Conservation (phyloP, 2,888 invertebrate species). For the Capitulum mitella region DNA sequence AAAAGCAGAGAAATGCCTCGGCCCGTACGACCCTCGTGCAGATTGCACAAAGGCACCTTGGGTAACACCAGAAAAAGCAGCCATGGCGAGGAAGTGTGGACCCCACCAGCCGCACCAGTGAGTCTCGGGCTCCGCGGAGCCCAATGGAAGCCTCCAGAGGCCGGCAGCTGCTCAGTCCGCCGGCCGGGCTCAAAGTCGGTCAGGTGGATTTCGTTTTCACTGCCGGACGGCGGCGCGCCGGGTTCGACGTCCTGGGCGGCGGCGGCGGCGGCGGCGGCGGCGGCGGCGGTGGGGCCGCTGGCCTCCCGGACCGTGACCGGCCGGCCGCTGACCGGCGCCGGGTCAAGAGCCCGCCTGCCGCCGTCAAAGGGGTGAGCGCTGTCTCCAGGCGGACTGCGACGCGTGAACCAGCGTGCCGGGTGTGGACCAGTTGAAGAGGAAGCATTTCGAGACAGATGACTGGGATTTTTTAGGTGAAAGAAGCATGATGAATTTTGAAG, state of each 20-base stretch:
- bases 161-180: neutral
- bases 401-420: too few relatives aligned
- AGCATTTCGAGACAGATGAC: too few relatives aligned
- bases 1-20: neutral
- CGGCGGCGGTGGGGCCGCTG: neutral
- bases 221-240: neutral
- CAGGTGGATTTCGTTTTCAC: conserved; percentile 17
- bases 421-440: too few relatives aligned
- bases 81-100: too few relatives aligned
- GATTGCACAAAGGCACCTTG: too few relatives aligned
- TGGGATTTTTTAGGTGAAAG: too few relatives aligned
- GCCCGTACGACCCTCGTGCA: neutral
- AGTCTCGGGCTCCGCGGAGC: too few relatives aligned
- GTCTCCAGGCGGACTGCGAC: neutral
- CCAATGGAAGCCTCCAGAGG: too few relatives aligned
- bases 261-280: neutral
- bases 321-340: neutral
- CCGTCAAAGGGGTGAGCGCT: neutral
- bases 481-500: too few relatives aligned
- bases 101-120: too few relatives aligned
- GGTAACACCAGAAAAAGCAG: neutral
- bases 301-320: neutral
- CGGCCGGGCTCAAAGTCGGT: neutral
- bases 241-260: too few relatives aligned
- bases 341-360: neutral